phyloP scores from a whole-genome alignment of 2,113 vertebrate genomes.

The Menura novaehollandiae region DNA sequence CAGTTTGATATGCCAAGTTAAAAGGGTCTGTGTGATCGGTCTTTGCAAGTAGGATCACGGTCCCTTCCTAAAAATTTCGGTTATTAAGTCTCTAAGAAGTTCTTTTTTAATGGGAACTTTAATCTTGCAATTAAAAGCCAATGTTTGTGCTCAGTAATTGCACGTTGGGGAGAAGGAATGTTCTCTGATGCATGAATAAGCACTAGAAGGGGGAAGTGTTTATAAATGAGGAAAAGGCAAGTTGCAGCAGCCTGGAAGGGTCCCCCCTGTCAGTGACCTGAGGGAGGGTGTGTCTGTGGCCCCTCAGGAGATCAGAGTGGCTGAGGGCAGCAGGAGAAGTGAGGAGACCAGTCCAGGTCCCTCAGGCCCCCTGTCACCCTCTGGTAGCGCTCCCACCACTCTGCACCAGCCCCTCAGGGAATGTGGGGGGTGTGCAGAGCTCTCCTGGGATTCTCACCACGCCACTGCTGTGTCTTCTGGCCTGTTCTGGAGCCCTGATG shows the following conservation, averaged over 20 bases:
- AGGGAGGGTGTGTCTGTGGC: background rate
- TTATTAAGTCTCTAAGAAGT: background rate
- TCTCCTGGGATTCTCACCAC: background rate
- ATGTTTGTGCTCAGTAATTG: background rate
- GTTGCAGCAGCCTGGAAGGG: background rate
- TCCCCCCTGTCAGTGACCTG: background rate
- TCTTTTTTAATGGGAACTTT: background rate
- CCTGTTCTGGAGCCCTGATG: background rate
- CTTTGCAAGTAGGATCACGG: background rate
- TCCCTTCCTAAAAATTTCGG: background rate
- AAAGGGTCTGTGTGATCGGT: background rate
- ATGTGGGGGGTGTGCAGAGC: background rate
- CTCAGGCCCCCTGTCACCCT: background rate
- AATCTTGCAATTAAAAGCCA: background rate
- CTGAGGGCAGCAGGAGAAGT: background rate
- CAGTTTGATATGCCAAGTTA: background rate
- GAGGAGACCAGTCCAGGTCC: background rate
- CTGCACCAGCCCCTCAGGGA: rapidly evolving
- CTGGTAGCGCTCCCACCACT: rapidly evolving
- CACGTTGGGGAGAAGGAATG: background rate
- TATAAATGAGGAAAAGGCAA: background rate
- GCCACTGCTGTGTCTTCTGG: background rate
- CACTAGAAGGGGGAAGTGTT: background rate
- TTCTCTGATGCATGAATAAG: background rate
- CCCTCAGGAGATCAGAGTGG: background rate